Conservation (phyloP, 1,140 invertebrate genomes). For the Phocides pigmalion region DNA sequence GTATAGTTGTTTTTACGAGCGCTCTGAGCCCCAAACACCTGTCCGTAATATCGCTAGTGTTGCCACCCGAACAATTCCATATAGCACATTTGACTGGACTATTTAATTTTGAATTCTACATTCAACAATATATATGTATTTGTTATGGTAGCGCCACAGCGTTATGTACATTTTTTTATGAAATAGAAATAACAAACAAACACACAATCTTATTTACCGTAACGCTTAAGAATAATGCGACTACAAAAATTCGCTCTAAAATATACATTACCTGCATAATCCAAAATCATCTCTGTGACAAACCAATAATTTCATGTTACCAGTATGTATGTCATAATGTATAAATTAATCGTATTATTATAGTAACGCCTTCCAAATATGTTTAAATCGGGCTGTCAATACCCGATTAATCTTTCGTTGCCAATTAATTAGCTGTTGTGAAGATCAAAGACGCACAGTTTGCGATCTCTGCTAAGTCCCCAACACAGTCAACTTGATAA, state of each 20-base stretch:
- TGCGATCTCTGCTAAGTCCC: slow-evolving; percentile 59
- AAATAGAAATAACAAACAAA: too few relatives aligned
- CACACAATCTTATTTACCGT: too few relatives aligned
- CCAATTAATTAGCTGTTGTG: slow-evolving; percentile 70
- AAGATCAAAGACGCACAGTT: slow-evolving; percentile 71
- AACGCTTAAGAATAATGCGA: too few relatives aligned
- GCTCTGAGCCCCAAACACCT: slow-evolving; percentile 54
- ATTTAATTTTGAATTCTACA: slow-evolving; percentile 23
- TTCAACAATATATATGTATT: too few relatives aligned
- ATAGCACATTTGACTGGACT: slow-evolving; percentile 8
- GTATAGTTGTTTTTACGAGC: slow-evolving; percentile 74
- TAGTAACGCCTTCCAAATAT: slow-evolving; percentile 27
- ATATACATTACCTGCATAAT: too few relatives aligned
- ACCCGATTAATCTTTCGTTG: slow-evolving; percentile 60
- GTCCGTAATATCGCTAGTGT: slow-evolving; percentile 50
- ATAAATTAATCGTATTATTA: background rate
- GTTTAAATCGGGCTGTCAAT: slow-evolving; percentile 40
- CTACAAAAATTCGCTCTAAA: too few relatives aligned
- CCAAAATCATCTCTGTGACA: too few relatives aligned
- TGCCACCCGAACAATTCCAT: slow-evolving; percentile 38
- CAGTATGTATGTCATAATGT: too few relatives aligned
- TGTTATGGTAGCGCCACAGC: too few relatives aligned
- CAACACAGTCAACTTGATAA: slow-evolving; percentile 57
- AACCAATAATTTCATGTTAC: too few relatives aligned
- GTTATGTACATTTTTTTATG: too few relatives aligned